Evolutionary conservation across 92 coral and sea anemone species (phyloP).

Genomic region (Hydrozoanthus gracilis): DNA sequence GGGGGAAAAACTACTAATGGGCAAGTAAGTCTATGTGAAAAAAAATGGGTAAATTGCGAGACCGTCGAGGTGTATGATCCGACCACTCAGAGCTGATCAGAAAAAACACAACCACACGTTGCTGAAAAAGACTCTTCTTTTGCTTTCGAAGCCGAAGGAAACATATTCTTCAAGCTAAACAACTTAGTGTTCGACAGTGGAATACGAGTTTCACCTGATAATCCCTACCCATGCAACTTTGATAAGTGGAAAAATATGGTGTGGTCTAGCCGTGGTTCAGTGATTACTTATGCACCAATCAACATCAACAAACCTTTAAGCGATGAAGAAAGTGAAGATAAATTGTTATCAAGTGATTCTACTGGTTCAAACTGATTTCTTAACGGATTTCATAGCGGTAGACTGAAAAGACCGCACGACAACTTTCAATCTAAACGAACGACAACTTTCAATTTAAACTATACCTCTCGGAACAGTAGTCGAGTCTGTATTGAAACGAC

Average conservation of each 20-base stretch:
- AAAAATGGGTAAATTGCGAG: neutral
- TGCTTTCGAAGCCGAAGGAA: neutral
- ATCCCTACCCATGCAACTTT: neutral
- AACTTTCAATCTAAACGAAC: no score
- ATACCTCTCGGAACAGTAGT: no score
- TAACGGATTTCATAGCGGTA: no score
- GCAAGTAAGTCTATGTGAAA: neutral
- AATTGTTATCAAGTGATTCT: no score
- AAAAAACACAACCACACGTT: neutral
- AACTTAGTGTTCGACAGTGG: conserved; percentile 11
- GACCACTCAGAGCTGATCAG: neutral
- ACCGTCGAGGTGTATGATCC: neutral
- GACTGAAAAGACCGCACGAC: no score
- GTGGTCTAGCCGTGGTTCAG: neutral
- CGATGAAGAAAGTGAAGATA: neutral
- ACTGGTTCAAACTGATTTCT: no score
- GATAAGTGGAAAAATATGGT: neutral
- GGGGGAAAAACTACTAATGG: neutral
- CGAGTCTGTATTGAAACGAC: no score
- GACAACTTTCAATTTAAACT: no score
- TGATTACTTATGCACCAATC: conserved; percentile 4
- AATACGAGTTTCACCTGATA: neutral
- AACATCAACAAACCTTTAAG: neutral
- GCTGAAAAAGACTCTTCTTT: neutral
- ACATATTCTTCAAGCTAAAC: neutral